Conservation (phyloP, 1,140 invertebrate genomes). For the Phymorhynchus buccinoides region DNA sequence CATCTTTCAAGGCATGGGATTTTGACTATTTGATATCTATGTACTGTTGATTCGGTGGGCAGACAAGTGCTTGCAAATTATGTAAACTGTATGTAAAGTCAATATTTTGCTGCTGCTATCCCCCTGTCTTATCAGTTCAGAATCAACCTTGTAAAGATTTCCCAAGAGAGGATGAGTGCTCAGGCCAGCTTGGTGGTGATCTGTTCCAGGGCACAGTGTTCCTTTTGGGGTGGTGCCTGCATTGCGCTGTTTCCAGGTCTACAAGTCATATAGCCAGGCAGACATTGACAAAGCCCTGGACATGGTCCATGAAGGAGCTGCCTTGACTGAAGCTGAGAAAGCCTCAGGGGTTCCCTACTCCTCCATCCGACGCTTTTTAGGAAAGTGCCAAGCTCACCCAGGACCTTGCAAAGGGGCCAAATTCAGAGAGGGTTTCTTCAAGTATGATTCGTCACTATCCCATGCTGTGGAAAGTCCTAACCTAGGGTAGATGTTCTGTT, state of each 20-base stretch:
- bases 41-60: too few relatives aligned
- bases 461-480: background rate
- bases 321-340: background rate
- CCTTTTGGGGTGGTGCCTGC: background rate
- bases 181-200: slow-evolving; percentile 3
- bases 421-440: background rate
- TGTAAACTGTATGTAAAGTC: too few relatives aligned
- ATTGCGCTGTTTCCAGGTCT: background rate
- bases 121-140: too few relatives aligned
- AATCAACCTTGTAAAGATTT: too few relatives aligned
- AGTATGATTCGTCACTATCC: background rate
- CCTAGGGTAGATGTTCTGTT: too few relatives aligned
- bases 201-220: background rate
- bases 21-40: too few relatives aligned
- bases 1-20: too few relatives aligned
- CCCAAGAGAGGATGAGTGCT: background rate
- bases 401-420: slow-evolving; percentile 14
- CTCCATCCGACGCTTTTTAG: slow-evolving; percentile 7
- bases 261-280: slow-evolving; percentile 11
- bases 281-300: slow-evolving; percentile 21
- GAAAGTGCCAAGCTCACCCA: background rate
- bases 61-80: too few relatives aligned
- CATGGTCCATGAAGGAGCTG: background rate
- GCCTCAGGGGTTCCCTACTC: background rate
- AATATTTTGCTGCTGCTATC: too few relatives aligned